Percentiles rank a stretch among this genome's conserved stretches.
These are phyloP conservation scores for Macrotus californicus DNA, from an alignment of 2,113 vertebrate genomes.

Conservation along the genomic window DNA sequence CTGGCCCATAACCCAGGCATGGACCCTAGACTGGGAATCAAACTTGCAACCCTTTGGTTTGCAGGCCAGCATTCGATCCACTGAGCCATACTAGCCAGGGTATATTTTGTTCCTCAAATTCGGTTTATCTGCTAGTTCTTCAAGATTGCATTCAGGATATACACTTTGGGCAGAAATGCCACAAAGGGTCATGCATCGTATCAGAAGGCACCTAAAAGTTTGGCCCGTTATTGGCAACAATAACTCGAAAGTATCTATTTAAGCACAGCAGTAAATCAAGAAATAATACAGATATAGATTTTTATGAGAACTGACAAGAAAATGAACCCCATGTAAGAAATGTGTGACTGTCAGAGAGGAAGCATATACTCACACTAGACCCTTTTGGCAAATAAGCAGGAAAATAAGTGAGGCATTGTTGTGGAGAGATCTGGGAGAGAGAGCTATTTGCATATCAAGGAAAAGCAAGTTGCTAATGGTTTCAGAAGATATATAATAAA, in stretches of 20 bases:
- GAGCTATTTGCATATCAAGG: background rate
- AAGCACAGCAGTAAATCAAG: background rate
- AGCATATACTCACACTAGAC: background rate
- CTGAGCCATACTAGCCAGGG: too few relatives aligned
- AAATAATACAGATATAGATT: background rate
- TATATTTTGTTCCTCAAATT: background rate
- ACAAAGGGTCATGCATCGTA: background rate
- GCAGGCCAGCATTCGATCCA: too few relatives aligned
- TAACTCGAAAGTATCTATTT: background rate
- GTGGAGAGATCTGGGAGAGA: background rate
- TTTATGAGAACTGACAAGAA: background rate
- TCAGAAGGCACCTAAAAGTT: background rate
- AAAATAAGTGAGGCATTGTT: background rate
- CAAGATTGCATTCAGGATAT: background rate
- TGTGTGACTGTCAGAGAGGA: background rate
- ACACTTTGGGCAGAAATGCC: background rate
- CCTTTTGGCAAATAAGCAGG: background rate
- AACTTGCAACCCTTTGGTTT: too few relatives aligned
- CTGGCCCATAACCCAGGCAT: too few relatives aligned
- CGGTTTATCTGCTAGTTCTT: background rate
- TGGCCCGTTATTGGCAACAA: background rate
- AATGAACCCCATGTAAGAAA: background rate
- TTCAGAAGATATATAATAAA: constrained; percentile 38
- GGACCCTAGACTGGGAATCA: too few relatives aligned
- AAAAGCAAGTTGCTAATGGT: constrained; percentile 32